Conservation (phyloP, 2,797 vertebrate genomes). For the Rallus crepitans region DNA sequence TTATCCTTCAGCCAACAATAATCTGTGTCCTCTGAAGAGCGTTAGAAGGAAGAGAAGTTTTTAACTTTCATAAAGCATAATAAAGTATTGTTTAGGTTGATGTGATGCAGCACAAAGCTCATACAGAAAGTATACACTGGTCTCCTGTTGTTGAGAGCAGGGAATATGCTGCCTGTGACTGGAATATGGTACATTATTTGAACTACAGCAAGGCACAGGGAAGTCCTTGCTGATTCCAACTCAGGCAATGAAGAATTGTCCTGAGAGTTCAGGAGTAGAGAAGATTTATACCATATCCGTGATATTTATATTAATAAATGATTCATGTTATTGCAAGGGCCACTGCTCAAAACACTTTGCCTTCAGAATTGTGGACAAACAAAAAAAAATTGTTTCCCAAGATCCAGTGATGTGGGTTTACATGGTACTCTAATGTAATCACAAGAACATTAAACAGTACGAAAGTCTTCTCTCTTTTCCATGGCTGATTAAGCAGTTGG, state of each 20-base stretch:
- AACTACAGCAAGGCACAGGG: neutral
- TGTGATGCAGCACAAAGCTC: constrained; percentile 51
- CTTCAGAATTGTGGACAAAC: constrained; percentile 53
- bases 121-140: neutral
- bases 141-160: constrained; percentile 36
- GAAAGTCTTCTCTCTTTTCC: constrained; percentile 82
- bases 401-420: constrained; percentile 47
- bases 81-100: constrained; percentile 67
- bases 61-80: constrained; percentile 73
- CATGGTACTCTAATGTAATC: constrained; percentile 68
- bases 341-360: constrained; percentile 43
- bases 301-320: constrained; percentile 72
- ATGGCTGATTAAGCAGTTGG: constrained; percentile 89
- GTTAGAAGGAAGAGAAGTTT: constrained; percentile 32
- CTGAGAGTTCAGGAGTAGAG: constrained; percentile 48
- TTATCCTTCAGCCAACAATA: constrained; percentile 27
- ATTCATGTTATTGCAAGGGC: constrained; percentile 48
- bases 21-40: neutral
- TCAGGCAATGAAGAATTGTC: constrained; percentile 30
- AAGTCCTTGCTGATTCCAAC: neutral
- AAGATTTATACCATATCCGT: constrained; percentile 55
- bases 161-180: constrained; percentile 57
- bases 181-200: constrained; percentile 44
- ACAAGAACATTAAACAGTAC: constrained; percentile 71
- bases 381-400: constrained; percentile 38